Evolutionary conservation across 2,797 vertebrate genomes (phyloP).

Genomic region (Margarornis squamiger): DNA sequence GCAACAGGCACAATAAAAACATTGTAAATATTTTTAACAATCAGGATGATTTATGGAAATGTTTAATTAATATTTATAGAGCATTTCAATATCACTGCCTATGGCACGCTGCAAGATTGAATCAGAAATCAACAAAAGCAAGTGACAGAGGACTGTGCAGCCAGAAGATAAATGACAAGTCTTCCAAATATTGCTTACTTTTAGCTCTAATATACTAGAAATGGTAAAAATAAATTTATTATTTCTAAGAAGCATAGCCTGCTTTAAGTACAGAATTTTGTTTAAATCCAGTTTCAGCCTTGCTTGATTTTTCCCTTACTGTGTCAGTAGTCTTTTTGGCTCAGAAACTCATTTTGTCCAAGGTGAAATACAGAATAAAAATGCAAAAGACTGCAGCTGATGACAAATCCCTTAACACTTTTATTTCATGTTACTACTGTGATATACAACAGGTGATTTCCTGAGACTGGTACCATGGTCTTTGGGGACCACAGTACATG

Average conservation of each 20-base stretch:
- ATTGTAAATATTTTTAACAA: background rate
- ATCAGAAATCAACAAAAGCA: background rate
- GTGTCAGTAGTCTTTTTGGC: background rate
- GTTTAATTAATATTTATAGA: background rate
- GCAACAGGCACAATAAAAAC: background rate
- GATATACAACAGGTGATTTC: background rate
- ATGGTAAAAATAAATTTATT: background rate
- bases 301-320: background rate
- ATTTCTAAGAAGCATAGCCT: background rate
- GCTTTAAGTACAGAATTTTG: background rate
- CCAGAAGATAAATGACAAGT: accelerated
- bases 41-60: background rate
- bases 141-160: background rate
- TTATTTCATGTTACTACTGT: background rate
- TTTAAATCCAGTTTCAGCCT: background rate
- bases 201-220: background rate
- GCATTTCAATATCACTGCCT: background rate
- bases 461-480: accelerated
- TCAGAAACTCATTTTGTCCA: background rate
- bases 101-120: background rate
- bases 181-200: background rate
- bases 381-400: background rate
- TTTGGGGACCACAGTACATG: accelerated
- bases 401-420: background rate
- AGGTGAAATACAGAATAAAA: background rate